Evolutionary conservation across 1,140 invertebrate genomes (phyloP), one percentile per base, ranked within the genome.

Genomic region (Drosophila bifasciata): DNA sequence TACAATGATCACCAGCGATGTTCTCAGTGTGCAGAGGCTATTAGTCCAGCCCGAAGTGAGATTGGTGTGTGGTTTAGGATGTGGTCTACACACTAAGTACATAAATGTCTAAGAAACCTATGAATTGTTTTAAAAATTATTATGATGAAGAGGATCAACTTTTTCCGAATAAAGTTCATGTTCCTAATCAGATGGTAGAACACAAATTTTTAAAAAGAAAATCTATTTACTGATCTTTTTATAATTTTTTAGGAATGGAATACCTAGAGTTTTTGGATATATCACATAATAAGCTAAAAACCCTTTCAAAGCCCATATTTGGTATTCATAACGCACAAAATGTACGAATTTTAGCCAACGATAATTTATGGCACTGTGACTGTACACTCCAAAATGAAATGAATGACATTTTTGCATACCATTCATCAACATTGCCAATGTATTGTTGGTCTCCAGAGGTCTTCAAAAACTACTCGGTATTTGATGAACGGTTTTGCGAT

Each of bases 301-400:
- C 79, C 6, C 32, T 88, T 15, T 67, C 63, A 0, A 46, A 39
- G 9, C 49, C 13, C 3, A 75, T 88, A 28, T 88, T 88, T 39
- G 79, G 77, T 1, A 41, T 64, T 49, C 58, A 21, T 3, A 45
- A 59, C 6, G 46, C 74, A 3, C 13, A 6, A 7, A 75, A 78
- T 44, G 25, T 83, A 6, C 41, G 32, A 19, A 71, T 85, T 6
- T 21, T 46, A 41, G 66, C 72, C 1, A 17, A 39, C 7, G 16
- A 15, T 13, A 89, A 89, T 74, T 19, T 17, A 2, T 89, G 80
- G 84, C 58, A 81, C 9, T 89, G 84, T 25, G 60, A 69, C 19
- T 89, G 84, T 28, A 6, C 59, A 5, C 28, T 89, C 25, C 55
- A 57, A 7, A 15, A 6, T 15, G 55, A 80, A 21, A 69, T 88